phyloP scores from a whole-genome alignment of 2,113 vertebrate genomes.

The Caranx ignobilis region DNA sequence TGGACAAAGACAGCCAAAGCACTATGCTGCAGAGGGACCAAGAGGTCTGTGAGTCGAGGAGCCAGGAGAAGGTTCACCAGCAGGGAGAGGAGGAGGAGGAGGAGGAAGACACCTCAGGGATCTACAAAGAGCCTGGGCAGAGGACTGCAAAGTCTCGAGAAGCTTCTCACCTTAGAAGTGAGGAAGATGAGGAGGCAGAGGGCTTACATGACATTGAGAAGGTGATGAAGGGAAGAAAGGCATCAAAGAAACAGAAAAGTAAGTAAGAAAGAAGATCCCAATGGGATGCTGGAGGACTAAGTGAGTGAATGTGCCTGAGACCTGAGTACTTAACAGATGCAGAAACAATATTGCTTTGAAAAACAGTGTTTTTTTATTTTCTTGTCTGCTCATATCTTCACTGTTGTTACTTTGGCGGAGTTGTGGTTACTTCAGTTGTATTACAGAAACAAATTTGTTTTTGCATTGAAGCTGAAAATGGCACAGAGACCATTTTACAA shows the following conservation, averaged over 20 bases:
- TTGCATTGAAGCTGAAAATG: neutral
- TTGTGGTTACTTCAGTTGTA: neutral
- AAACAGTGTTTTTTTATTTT: slow-evolving; percentile 13
- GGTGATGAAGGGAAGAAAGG: slow-evolving; percentile 44
- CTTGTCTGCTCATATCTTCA: neutral
- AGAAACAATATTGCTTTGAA: slow-evolving; percentile 1
- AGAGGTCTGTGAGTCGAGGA: slow-evolving; percentile 14
- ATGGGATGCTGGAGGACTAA: slow-evolving; percentile 22
- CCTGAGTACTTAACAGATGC: slow-evolving; percentile 24
- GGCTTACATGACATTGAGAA: slow-evolving; percentile 31
- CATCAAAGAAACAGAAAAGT: slow-evolving; percentile 63
- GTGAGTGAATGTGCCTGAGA: slow-evolving; percentile 17
- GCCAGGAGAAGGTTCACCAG: slow-evolving; percentile 24
- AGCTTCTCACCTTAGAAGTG: slow-evolving; percentile 17
- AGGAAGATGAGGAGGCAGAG: slow-evolving; percentile 25
- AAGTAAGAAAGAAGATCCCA: slow-evolving; percentile 43
- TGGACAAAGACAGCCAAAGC: slow-evolving; percentile 4
- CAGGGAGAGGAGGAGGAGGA: slow-evolving; percentile 8
- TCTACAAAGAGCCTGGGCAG: slow-evolving; percentile 29
- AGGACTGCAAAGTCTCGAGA: slow-evolving; percentile 39
- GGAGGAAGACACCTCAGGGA: slow-evolving; percentile 35
- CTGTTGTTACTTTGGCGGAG: neutral
- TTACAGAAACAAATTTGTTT: slow-evolving; percentile 9
- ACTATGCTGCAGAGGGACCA: neutral
- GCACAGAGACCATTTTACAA: neutral